Percentiles rank a stretch among this genome's conserved stretches.
Evolutionary conservation across 2,888 invertebrate species (phyloP).

Genomic region (Gymnosoma rotundatum): DNA sequence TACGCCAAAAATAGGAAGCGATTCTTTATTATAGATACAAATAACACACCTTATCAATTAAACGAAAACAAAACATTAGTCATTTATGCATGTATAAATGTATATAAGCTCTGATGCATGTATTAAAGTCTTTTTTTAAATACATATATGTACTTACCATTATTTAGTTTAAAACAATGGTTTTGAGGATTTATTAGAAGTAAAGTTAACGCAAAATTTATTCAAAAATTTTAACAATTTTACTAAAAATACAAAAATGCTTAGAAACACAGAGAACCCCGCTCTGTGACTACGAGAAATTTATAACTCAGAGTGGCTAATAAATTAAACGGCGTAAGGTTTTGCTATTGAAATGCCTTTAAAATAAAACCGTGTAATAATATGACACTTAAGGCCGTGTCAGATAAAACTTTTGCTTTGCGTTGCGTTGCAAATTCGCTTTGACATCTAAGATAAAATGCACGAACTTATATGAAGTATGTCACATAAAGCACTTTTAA

Average conservation of each 20-base stretch:
- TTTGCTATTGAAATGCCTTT: neutral
- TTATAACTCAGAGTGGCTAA: too few species aligned
- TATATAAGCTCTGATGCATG: too few species aligned
- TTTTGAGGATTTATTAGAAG: too few species aligned
- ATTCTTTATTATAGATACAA: conserved; percentile 36
- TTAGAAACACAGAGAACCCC: neutral
- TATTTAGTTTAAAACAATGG: neutral
- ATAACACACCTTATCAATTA: conserved; percentile 62
- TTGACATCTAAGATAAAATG: too few species aligned
- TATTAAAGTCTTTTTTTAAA: neutral
- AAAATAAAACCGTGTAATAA: too few species aligned
- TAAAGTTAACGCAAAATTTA: too few species aligned
- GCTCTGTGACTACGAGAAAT: neutral
- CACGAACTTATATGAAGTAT: too few species aligned
- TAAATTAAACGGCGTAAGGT: neutral
- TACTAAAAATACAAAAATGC: conserved; percentile 16
- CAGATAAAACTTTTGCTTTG: too few species aligned
- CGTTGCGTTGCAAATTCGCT: too few species aligned
- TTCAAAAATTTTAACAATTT: neutral
- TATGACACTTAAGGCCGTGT: too few species aligned
- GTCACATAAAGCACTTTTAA: too few species aligned
- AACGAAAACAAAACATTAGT: conserved; percentile 51
- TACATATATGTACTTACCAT: conserved; percentile 39
- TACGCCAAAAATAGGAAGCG: neutral
- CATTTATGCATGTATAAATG: neutral